A percentile compares a stretch with the other conserved stretches of the same genome.
Evolutionary conservation across 2,797 vertebrate genomes (phyloP).

Genomic region (Enoplosus armatus): DNA sequence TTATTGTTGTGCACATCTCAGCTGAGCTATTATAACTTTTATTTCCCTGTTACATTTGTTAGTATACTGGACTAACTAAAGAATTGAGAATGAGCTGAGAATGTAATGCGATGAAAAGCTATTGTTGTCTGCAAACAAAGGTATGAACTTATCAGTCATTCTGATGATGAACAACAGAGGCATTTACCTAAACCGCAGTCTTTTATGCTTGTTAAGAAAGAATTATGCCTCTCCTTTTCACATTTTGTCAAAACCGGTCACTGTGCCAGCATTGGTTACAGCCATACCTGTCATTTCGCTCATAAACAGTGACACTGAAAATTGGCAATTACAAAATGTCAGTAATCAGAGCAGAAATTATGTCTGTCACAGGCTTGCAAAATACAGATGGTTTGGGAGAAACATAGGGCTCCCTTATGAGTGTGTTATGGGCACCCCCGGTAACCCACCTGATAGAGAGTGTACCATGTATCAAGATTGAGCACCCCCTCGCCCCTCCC

Average conservation of each 20-base stretch:
- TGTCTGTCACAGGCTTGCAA: conserved; percentile 48
- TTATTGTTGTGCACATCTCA: neutral
- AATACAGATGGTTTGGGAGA: conserved; percentile 46
- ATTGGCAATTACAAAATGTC: conserved; percentile 64
- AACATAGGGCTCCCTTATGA: neutral
- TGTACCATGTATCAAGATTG: too few relatives aligned
- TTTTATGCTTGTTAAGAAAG: conserved; percentile 1
- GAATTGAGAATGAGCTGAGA: neutral
- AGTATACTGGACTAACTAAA: neutral
- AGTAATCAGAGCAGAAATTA: conserved; percentile 49
- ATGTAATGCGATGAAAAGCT: neutral
- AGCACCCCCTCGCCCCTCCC: too few relatives aligned
- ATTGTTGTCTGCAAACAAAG: neutral
- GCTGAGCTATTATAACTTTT: neutral
- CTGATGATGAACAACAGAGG: conserved; percentile 1
- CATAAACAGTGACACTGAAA: conserved; percentile 52
- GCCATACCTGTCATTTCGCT: conserved; percentile 47
- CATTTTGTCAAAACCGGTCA: conserved; percentile 16
- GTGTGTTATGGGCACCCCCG: too few relatives aligned
- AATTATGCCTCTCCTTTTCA: conserved; percentile 14
- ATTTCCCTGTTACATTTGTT: neutral
- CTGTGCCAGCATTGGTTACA: conserved; percentile 50
- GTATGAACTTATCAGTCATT: neutral
- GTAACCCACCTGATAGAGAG: too few relatives aligned
- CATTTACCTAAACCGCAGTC: neutral